Conservation (phyloP, 2,113 vertebrate species). For the Apeltes quadracus region DNA sequence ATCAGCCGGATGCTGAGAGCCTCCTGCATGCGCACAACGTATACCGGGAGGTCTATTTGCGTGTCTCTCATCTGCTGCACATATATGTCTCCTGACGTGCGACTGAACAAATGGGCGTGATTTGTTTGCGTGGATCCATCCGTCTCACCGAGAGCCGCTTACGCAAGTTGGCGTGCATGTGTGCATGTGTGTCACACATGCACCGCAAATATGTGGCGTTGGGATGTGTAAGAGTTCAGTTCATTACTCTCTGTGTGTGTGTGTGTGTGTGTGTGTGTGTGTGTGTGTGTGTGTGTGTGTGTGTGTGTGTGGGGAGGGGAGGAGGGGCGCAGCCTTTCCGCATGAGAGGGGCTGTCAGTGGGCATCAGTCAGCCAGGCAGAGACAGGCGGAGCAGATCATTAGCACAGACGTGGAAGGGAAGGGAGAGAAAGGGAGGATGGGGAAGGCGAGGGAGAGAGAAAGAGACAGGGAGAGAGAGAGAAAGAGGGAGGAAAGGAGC, state of each 20-base stretch:
- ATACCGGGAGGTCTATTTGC: slow-evolving; percentile 35
- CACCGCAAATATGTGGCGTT: slow-evolving; percentile 43
- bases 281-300: slow-evolving; percentile 25
- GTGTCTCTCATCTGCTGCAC: slow-evolving; percentile 52
- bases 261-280: slow-evolving; percentile 33
- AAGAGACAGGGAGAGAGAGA: slow-evolving; percentile 43
- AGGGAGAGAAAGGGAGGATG: slow-evolving; percentile 43
- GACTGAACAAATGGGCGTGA: slow-evolving; percentile 66
- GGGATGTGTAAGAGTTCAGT: slow-evolving; percentile 53
- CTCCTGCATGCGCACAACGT: slow-evolving; percentile 1
- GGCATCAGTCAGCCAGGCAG: slow-evolving; percentile 80
- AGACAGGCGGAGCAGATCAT: slow-evolving; percentile 79
- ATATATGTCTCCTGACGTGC: slow-evolving; percentile 63
- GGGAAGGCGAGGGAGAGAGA: slow-evolving; percentile 4
- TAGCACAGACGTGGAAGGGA: slow-evolving; percentile 68
- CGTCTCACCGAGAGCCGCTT: slow-evolving; percentile 44
- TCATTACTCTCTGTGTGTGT: slow-evolving; percentile 43
- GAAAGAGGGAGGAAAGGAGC: slow-evolving; percentile 12
- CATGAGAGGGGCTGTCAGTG: slow-evolving; percentile 80
- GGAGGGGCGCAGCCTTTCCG: slow-evolving; percentile 65
- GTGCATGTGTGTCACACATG: slow-evolving; percentile 63
- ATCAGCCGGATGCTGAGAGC: slow-evolving; percentile 30
- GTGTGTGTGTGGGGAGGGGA: slow-evolving; percentile 24
- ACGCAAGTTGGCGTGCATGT: slow-evolving; percentile 40
- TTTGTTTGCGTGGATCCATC: slow-evolving; percentile 58